Evolutionary conservation across 2,113 vertebrate genomes (phyloP).

Genomic region (Sialia sialis): DNA sequence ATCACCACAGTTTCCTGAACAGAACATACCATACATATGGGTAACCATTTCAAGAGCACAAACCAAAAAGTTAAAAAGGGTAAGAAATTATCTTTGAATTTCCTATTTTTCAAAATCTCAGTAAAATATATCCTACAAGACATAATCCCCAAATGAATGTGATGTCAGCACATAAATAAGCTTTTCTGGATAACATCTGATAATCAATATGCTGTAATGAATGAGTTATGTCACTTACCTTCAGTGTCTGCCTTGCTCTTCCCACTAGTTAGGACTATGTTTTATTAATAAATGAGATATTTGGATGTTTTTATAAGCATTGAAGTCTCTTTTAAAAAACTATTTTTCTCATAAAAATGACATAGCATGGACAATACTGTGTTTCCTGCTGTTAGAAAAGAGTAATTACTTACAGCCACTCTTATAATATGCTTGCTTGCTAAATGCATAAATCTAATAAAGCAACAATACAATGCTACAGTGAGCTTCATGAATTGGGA

Average conservation of each 20-base stretch:
- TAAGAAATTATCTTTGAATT: background rate
- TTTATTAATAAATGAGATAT: conserved; percentile 29
- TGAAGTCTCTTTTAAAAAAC: conserved; percentile 20
- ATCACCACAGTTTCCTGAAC: background rate
- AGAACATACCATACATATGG: accelerated
- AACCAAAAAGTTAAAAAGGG: background rate
- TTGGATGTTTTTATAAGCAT: conserved; percentile 13
- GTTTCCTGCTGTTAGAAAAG: conserved; percentile 62
- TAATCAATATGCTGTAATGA: background rate
- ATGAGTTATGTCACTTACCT: background rate
- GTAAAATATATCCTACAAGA: background rate
- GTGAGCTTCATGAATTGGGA: conserved; percentile 71
- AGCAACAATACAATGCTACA: conserved; percentile 65
- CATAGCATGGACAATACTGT: conserved; percentile 60
- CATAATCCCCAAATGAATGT: background rate
- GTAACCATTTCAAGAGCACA: background rate
- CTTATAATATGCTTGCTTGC: conserved; percentile 58
- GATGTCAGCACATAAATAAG: background rate
- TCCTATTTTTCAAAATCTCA: background rate
- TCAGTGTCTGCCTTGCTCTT: background rate
- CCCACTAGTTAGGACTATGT: background rate
- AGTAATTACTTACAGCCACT: conserved; percentile 68
- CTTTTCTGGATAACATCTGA: background rate
- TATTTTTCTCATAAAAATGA: conserved; percentile 59
- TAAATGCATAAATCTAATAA: conserved; percentile 76